phyloP scores from a whole-genome alignment of 2,113 vertebrate species.

The Hyaena hyaena region DNA sequence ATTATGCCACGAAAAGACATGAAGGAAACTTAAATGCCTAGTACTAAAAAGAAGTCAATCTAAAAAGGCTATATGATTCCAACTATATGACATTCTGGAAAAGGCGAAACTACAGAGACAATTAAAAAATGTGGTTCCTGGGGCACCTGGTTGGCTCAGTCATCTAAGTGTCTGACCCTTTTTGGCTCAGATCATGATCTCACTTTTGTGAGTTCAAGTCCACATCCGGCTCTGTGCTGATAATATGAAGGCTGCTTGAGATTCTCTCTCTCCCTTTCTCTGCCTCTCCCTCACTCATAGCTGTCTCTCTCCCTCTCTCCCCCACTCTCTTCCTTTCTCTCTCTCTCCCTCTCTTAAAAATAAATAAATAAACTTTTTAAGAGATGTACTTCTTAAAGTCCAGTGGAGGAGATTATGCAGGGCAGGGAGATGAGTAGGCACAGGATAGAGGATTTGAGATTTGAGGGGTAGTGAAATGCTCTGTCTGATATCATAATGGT shows the following conservation, averaged over 20 bases:
- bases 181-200: too few species aligned
- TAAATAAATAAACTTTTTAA: background rate
- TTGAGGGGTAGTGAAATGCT: background rate
- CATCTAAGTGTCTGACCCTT: too few species aligned
- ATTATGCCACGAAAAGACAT: background rate
- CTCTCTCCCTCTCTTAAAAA: too few species aligned
- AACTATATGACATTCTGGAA: background rate
- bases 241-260: too few species aligned
- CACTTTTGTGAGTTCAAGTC: too few species aligned
- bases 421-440: background rate
- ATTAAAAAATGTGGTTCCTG: background rate
- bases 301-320: too few species aligned
- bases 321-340: too few species aligned
- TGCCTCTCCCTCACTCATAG: too few species aligned
- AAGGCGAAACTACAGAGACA: background rate
- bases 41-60: background rate
- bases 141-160: too few species aligned
- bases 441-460: background rate
- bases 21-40: background rate
- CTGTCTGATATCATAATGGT: background rate
- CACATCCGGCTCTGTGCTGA: too few species aligned
- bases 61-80: background rate
- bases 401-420: background rate
- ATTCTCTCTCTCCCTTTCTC: too few species aligned
- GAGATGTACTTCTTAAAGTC: background rate